A percentile compares a stretch with the other conserved stretches of the same genome.
phyloP scores from a whole-genome alignment of 2,113 vertebrate species.

The Oreochromis niloticus region DNA sequence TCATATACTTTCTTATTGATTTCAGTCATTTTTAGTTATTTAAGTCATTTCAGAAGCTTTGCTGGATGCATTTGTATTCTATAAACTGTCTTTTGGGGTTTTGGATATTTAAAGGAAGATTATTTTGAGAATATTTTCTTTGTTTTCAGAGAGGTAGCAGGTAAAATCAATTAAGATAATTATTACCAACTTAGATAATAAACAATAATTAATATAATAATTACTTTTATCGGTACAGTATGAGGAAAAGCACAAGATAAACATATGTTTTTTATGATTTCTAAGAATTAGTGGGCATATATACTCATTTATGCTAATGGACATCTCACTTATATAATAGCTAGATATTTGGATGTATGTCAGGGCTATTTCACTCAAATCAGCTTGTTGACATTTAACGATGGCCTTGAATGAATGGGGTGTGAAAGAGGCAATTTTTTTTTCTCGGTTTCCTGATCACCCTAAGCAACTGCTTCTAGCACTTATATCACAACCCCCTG shows the following conservation, averaged over 20 bases:
- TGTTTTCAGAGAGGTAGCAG: not conserved
- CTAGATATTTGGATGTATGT: not conserved
- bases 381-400: not conserved
- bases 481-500: not conserved
- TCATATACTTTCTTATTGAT: not conserved
- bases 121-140: not conserved
- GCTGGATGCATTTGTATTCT: not conserved
- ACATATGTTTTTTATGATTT: not conserved
- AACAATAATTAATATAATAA: not conserved
- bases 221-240: not conserved
- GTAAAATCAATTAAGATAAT: not conserved
- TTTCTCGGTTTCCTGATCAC: not conserved
- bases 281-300: not conserved
- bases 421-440: not conserved
- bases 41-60: not conserved
- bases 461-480: not conserved
- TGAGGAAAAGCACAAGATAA: not conserved
- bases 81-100: not conserved
- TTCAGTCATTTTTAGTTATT: not conserved
- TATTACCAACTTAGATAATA: not conserved
- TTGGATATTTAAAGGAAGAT: not conserved
- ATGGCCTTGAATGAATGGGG: not conserved
- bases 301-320: not conserved
- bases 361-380: not conserved
- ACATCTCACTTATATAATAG: not conserved